phyloP scores from a whole-genome alignment of 2,888 invertebrate genomes.

The Smittia sp. region DNA sequence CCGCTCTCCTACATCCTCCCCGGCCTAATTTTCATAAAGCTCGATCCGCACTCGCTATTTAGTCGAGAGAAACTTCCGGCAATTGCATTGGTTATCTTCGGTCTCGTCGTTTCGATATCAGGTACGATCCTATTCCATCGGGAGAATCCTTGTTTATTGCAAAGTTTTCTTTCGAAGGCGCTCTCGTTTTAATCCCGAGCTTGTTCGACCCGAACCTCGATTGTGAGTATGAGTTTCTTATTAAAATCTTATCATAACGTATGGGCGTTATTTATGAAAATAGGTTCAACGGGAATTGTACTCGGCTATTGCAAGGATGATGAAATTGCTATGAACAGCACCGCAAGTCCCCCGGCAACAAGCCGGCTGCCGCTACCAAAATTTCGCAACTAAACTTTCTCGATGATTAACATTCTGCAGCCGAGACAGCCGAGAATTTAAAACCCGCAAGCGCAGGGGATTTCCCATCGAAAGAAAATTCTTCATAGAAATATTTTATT shows the following conservation, averaged over 20 bases:
- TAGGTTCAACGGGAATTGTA: conserved; percentile 52
- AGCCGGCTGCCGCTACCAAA: conserved; percentile 28
- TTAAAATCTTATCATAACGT: too few relatives aligned
- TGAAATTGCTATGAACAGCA: conserved; percentile 36
- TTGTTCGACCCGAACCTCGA: conserved; percentile 48
- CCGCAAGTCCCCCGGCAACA: conserved; percentile 26
- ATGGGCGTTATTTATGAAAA: neutral
- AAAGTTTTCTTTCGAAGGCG: conserved; percentile 45
- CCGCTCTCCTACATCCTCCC: conserved; percentile 81
- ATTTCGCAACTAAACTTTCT: conserved; percentile 38
- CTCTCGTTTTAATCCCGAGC: conserved; percentile 51
- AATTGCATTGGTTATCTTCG: conserved; percentile 66
- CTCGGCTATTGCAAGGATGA: conserved; percentile 51
- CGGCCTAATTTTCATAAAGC: conserved; percentile 71
- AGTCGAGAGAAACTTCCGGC: conserved; percentile 69
- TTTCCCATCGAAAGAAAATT: too few relatives aligned
- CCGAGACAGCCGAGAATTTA: too few relatives aligned
- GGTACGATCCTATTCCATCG: neutral
- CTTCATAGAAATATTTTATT: neutral
- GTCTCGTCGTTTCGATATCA: conserved; percentile 54
- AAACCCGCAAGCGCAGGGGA: too few relatives aligned
- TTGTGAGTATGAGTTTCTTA: conserved; percentile 24
- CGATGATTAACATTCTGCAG: too few relatives aligned
- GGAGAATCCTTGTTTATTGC: too few relatives aligned
- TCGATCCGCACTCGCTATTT: conserved; percentile 68